A percentile compares a stretch with the other conserved stretches of the same genome.
These are phyloP conservation scores for Pseudopipra pipra DNA, from an alignment of 2,113 vertebrate genomes.

Conservation along the genomic window DNA sequence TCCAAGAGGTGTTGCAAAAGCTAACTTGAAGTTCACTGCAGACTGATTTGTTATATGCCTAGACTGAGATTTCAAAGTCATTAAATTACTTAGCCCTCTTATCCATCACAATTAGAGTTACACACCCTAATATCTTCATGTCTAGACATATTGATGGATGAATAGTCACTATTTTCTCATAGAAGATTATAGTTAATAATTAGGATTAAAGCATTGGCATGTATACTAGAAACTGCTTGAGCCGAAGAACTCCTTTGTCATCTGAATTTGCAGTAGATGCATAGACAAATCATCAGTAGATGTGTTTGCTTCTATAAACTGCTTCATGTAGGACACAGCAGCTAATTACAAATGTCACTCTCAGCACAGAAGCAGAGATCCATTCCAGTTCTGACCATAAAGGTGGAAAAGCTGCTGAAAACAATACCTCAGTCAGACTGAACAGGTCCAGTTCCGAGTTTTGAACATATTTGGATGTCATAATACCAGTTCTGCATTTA, in stretches of 20 bases:
- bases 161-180: background rate
- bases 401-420: background rate
- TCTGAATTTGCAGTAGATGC: background rate
- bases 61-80: background rate
- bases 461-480: background rate
- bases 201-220: background rate
- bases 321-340: background rate
- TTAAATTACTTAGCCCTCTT: background rate
- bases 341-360: background rate
- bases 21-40: background rate
- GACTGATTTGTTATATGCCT: background rate
- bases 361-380: background rate
- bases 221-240: background rate
- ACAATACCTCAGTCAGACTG: background rate
- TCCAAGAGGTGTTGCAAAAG: background rate
- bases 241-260: background rate
- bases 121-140: background rate
- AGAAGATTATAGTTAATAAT: constrained; percentile 27
- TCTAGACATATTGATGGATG: constrained; percentile 23
- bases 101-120: background rate
- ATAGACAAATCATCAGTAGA: background rate
- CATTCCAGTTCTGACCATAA: background rate
- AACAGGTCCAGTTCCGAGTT: background rate
- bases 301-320: background rate
- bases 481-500: background rate